A percentile compares a stretch with the other conserved stretches of the same genome.
Evolutionary conservation across 2,113 vertebrate species (phyloP).

Genomic region (Strix aluco): DNA sequence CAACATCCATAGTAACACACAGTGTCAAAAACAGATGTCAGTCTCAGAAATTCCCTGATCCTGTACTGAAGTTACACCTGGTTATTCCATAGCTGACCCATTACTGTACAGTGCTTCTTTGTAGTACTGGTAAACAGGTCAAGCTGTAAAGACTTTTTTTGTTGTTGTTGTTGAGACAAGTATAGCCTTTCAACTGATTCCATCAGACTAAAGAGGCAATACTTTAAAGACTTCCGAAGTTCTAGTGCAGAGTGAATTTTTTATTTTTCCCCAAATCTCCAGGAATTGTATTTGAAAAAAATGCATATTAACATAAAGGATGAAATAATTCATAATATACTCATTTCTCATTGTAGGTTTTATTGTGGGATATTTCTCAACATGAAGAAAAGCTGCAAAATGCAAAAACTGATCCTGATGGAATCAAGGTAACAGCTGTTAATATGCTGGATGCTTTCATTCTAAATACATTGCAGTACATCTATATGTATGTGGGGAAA

Average conservation of each 20-base stretch:
- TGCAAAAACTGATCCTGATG: slow-evolving; percentile 20
- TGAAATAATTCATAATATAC: neutral
- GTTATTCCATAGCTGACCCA: neutral
- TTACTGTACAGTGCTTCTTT: neutral
- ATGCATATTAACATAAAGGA: neutral
- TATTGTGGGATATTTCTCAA: slow-evolving; percentile 89
- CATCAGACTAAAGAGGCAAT: neutral
- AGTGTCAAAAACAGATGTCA: neutral
- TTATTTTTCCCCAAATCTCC: neutral
- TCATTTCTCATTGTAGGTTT: slow-evolving; percentile 73
- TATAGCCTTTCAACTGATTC: neutral
- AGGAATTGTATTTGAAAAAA: neutral
- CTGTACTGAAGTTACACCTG: neutral
- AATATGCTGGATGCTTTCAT: slow-evolving; percentile 23
- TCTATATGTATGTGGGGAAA: neutral
- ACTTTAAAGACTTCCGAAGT: neutral
- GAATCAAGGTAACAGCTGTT: slow-evolving; percentile 36
- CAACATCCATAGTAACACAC: neutral
- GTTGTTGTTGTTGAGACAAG: neutral
- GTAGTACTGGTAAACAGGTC: neutral
- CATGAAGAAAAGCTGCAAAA: slow-evolving; percentile 74
- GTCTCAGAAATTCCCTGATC: neutral
- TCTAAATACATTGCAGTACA: neutral
- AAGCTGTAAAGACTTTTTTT: neutral
- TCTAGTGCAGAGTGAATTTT: neutral